phyloP scores from a whole-genome alignment of 2,113 vertebrate species.

The Trinectes maculatus region DNA sequence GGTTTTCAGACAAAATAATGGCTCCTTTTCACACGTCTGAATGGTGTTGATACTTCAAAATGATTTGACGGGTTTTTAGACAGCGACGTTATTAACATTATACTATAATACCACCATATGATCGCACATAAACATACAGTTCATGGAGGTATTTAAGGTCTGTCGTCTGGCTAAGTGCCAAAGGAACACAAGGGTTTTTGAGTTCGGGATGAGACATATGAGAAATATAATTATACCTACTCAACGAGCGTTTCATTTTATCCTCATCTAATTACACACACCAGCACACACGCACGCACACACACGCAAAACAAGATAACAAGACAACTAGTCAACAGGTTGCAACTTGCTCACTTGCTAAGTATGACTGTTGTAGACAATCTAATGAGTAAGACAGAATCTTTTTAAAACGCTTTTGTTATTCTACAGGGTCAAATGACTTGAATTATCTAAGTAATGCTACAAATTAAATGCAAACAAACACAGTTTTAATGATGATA shows the following conservation, averaged over 20 bases:
- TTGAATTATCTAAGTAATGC: too few relatives aligned
- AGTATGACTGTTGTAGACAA: slow-evolving; percentile 13
- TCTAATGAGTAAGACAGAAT: background rate
- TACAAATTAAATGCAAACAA: too few relatives aligned
- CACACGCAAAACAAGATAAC: background rate
- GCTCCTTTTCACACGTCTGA: slow-evolving; percentile 22
- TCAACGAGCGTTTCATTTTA: too few relatives aligned
- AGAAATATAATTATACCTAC: background rate
- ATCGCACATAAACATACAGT: slow-evolving; percentile 19
- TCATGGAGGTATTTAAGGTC: slow-evolving; percentile 36
- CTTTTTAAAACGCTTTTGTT: background rate
- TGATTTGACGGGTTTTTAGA: slow-evolving; percentile 21
- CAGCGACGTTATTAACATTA: slow-evolving; percentile 24
- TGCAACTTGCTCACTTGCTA: slow-evolving; percentile 21
- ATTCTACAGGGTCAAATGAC: too few relatives aligned
- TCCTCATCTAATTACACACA: too few relatives aligned
- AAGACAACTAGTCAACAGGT: slow-evolving; percentile 22
- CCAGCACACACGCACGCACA: background rate
- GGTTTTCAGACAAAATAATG: slow-evolving; percentile 36
- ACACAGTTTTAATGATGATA: too few relatives aligned
- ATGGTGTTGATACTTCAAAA: slow-evolving; percentile 18
- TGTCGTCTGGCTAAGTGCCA: slow-evolving; percentile 16
- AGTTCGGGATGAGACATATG: background rate
- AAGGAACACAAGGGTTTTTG: slow-evolving; percentile 4
- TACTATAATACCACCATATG: slow-evolving; percentile 11